These are phyloP conservation scores for Anableps anableps DNA, from an alignment of 2,797 vertebrate species.

Conservation along the genomic window DNA sequence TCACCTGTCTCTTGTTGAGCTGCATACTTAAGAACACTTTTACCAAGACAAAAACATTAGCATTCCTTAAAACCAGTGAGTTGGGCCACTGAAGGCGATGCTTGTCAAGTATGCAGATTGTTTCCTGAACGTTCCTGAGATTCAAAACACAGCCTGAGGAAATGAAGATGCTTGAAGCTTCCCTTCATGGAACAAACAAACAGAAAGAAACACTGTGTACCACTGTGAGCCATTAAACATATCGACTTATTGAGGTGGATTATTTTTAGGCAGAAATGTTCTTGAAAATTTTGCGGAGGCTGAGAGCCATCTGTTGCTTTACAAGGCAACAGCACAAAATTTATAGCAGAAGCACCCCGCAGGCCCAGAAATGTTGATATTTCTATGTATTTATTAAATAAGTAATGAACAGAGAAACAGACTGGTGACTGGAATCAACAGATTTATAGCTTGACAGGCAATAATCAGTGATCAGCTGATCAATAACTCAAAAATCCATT, in stretches of 20 bases:
- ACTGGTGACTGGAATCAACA: neutral
- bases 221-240: neutral
- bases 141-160: constrained; percentile 44
- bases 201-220: constrained; percentile 12
- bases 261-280: neutral
- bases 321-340: constrained; percentile 7
- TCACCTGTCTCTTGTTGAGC: constrained; percentile 10
- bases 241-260: constrained; percentile 5
- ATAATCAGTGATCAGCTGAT: neutral
- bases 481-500: neutral
- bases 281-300: constrained; percentile 17
- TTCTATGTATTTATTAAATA: neutral
- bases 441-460: neutral
- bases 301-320: constrained; percentile 41
- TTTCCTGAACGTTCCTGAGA: constrained; percentile 71
- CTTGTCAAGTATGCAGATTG: constrained; percentile 72
- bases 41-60: constrained; percentile 38
- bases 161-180: constrained; percentile 37
- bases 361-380: constrained; percentile 14
- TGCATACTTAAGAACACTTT: neutral
- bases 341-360: constrained; percentile 9
- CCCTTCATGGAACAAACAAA: constrained; percentile 18
- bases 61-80: constrained; percentile 70
- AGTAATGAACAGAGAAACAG: neutral
- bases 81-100: constrained; percentile 54